Evolutionary conservation across 2,797 vertebrate species (phyloP).

Genomic region (Ctenochaetus hawaiiensis): DNA sequence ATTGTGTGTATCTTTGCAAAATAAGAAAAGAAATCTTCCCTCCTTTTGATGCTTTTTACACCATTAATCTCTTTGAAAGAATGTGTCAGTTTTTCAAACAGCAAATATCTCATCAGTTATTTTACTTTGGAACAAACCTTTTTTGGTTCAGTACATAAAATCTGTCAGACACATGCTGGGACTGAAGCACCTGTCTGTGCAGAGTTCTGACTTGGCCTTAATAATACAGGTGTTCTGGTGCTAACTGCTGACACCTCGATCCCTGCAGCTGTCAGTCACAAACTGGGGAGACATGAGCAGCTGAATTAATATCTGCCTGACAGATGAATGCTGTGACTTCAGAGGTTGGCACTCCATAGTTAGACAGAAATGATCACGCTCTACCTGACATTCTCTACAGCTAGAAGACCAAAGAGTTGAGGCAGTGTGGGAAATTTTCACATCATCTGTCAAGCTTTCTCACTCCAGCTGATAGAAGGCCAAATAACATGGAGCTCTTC

Average conservation of each 20-base stretch:
- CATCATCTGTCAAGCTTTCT: slow-evolving; percentile 63
- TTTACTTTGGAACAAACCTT: slow-evolving; percentile 29
- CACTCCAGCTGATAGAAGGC: slow-evolving; percentile 46
- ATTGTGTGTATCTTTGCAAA: slow-evolving; percentile 2
- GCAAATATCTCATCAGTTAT: slow-evolving; percentile 34
- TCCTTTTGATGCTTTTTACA: slow-evolving; percentile 44
- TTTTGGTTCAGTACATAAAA: slow-evolving; percentile 30
- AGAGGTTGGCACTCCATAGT: slow-evolving; percentile 36
- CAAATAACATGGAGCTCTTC: slow-evolving; percentile 43
- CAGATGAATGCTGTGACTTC: slow-evolving; percentile 48
- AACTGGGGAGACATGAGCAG: slow-evolving; percentile 18
- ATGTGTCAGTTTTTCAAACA: slow-evolving; percentile 26
- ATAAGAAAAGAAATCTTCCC: slow-evolving; percentile 22
- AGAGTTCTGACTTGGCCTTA: slow-evolving; percentile 18
- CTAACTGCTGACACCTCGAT: slow-evolving; percentile 25
- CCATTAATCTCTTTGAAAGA: slow-evolving; percentile 43
- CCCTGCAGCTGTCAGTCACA: slow-evolving; percentile 25
- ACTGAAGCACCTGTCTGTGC: slow-evolving; percentile 37
- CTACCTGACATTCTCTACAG: slow-evolving; percentile 24
- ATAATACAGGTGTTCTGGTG: slow-evolving; percentile 51
- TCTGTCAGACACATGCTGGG: slow-evolving; percentile 43
- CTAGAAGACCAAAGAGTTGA: slow-evolving; percentile 31
- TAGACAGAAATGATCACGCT: slow-evolving; percentile 55
- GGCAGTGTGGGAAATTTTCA: slow-evolving; percentile 38
- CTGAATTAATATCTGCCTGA: slow-evolving; percentile 39